Conservation (phyloP, 2,888 invertebrate species). For the Calephelis perditalis region DNA sequence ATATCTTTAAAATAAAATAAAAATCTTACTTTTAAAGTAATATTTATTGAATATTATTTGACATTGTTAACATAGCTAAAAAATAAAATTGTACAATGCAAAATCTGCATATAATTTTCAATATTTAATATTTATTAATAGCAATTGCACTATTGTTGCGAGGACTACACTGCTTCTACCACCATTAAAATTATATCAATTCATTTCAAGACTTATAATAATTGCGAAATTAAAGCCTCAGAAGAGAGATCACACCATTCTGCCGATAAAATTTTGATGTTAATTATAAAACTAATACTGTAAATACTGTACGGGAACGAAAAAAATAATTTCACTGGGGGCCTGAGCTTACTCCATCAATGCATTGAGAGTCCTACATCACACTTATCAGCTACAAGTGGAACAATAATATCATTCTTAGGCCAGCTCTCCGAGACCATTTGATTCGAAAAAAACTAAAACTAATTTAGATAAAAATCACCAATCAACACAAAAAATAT, state of each 20-base stretch:
- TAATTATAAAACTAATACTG: conserved; percentile 71
- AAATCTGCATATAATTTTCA: conserved; percentile 69
- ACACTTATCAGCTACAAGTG: conserved; percentile 52
- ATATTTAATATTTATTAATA: conserved; percentile 54
- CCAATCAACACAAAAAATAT: conserved; percentile 5
- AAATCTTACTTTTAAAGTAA: conserved; percentile 66
- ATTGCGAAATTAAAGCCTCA: conserved; percentile 58
- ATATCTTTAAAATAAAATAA: conserved; percentile 57
- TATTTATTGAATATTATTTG: conserved; percentile 72
- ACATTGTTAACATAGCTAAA: conserved; percentile 69
- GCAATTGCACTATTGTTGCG: conserved; percentile 77
- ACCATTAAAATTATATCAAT: conserved; percentile 55
- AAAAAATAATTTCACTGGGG: conserved; percentile 66
- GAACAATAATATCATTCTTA: conserved; percentile 54
- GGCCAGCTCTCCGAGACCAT: conserved; percentile 57
- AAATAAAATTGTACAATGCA: conserved; percentile 77
- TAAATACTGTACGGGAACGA: conserved; percentile 73
- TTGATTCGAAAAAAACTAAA: conserved; percentile 38
- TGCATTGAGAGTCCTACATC: conserved; percentile 44
- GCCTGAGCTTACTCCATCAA: conserved; percentile 42
- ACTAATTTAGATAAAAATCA: conserved; percentile 38
- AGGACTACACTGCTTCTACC: conserved; percentile 72
- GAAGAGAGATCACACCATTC: conserved; percentile 59
- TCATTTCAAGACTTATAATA: conserved; percentile 53
- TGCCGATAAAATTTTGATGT: conserved; percentile 55